These are phyloP conservation scores for Pionites leucogaster DNA, from an alignment of 2,113 vertebrate species.

Conservation along the genomic window DNA sequence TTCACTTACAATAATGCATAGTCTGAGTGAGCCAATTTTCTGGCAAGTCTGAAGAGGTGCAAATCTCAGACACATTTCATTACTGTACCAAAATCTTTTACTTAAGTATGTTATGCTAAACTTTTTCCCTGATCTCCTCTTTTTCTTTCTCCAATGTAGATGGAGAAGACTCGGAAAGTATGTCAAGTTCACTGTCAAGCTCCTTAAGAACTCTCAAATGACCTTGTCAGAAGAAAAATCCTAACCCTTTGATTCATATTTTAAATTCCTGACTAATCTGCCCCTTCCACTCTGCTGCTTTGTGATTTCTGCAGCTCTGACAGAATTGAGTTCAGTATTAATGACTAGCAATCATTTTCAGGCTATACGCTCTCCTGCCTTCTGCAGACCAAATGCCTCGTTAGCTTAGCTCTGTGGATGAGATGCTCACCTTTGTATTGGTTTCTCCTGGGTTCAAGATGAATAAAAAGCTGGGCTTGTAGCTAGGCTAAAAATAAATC, in stretches of 20 bases:
- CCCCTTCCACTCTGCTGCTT: conserved; percentile 1
- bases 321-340: conserved; percentile 38
- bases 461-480: not conserved
- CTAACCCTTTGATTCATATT: conserved; percentile 51
- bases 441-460: not conserved
- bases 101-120: not conserved
- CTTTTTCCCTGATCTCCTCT: not conserved
- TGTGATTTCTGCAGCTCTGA: not conserved
- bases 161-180: conserved; percentile 13
- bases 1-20: not conserved
- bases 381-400: not conserved
- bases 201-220: conserved; percentile 31
- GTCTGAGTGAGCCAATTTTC: conserved; percentile 1
- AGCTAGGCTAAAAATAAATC: not conserved
- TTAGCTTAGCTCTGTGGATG: not conserved
- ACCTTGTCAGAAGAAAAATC: not conserved
- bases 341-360: conserved; percentile 4
- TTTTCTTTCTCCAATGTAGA: not conserved
- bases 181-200: not conserved
- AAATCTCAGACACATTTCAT: not conserved
- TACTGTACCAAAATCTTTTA: conserved; percentile 5
- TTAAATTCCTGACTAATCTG: conserved; percentile 35
- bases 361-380: not conserved
- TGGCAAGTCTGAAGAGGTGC: not conserved
- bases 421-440: not conserved